Evolutionary conservation across 2,888 invertebrate genomes (phyloP), one percentile per base, ranked within the genome.

Genomic region (Platycnemis pennipes): DNA sequence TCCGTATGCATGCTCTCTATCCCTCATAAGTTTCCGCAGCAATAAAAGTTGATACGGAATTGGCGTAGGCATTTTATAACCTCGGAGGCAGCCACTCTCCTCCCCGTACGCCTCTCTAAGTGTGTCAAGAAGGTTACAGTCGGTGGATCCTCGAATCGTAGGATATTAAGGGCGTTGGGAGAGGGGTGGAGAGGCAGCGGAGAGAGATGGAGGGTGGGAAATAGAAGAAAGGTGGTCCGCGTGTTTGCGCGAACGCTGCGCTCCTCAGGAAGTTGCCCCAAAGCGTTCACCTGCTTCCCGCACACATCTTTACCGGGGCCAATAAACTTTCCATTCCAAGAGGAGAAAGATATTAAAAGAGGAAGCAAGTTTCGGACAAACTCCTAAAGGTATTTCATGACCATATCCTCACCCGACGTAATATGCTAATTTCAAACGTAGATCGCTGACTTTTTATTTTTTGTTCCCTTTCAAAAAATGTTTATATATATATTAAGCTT

Each of bases 91-190:
- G 16, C 77, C 37, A 13, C 31, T 77, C 37, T 37, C 19, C 11
- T 77, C 37, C 77, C 77, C 37, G 8, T 77, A 77, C 11, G 77
- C 77, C 77, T 77, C 37, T 31, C 37, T 77, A 77, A 77, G 77
- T 77, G 77, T 77, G 77, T 77, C 77, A 77, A 77, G 77, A 77
- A 77, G 77, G 77, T 31, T 77, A 37, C 77, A 77, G 77, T 37
- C 77, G 77, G 77, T 77, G 31, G 77, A 31, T 31, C 13, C 77
- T 13, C 77, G 77, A 77, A 77, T 77, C 77, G 31, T 26, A 37
- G 77, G 77, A 77, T 77, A 77, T 77, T 77, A 77, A 77, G 11
- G 77, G 37, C 77, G 31, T 37, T 22, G 37, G 31, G 13, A 77
- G 37, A 77, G 37, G 37, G 26, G 49, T 19, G 19, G 63, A 63